Evolutionary conservation across 1,140 invertebrate species (phyloP).

Genomic region (Drosophila nasuta): DNA sequence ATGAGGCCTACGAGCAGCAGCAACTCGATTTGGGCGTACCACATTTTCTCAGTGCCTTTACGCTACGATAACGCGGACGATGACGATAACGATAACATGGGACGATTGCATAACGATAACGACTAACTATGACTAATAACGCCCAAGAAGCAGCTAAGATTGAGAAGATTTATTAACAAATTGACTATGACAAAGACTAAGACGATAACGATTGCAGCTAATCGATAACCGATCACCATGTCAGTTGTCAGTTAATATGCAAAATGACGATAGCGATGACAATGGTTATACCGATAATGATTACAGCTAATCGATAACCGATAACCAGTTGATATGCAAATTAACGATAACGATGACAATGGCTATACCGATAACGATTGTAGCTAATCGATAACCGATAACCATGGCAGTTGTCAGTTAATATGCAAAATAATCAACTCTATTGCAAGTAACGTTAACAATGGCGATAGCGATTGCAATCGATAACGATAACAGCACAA

Average conservation of each 20-base stretch:
- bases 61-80: conserved; percentile 39
- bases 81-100: conserved; percentile 3
- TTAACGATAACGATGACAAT: not conserved
- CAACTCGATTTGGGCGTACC: conserved; percentile 81
- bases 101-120: not conserved
- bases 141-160: not conserved
- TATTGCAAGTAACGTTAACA: not conserved
- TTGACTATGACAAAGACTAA: no score
- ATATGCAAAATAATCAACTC: not conserved
- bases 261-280: no score
- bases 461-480: no score
- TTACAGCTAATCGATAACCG: no score
- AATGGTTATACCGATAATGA: not conserved
- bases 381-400: no score
- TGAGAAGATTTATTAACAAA: no score
- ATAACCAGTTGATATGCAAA: no score
- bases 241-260: no score
- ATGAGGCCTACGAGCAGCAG: conserved; percentile 74
- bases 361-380: not conserved
- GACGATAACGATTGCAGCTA: not conserved
- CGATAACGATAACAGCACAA: not conserved
- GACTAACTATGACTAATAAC: not conserved
- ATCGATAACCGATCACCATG: no score
- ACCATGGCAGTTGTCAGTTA: no score
- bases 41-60: conserved; percentile 84